Evolutionary conservation across 1,140 invertebrate species (phyloP).

Genomic region (Procambarus virginalis): DNA sequence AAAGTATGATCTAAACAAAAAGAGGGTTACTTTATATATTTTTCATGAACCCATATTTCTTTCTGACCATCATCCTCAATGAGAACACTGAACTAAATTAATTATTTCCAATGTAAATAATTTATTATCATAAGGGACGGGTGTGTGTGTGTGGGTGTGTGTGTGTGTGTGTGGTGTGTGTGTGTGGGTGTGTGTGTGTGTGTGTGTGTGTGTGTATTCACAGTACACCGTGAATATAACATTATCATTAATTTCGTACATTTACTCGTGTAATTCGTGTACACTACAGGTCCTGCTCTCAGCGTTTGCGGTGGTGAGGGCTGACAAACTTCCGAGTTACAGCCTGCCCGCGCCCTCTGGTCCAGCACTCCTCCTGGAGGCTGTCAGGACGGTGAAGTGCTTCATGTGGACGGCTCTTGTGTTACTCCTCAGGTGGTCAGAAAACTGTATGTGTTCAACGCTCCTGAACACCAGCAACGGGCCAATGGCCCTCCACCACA

Average conservation of each 20-base stretch:
- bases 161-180: background rate
- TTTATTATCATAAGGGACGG: background rate
- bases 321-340: background rate
- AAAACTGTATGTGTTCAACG: slow-evolving; percentile 1
- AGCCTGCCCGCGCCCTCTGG: background rate
- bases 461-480: background rate
- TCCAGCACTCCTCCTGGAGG: background rate
- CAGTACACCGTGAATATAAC: background rate
- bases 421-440: slow-evolving; percentile 16
- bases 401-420: slow-evolving; percentile 23
- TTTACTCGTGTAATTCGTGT: background rate
- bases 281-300: background rate
- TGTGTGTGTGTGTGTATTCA: background rate
- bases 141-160: slow-evolving; percentile 19
- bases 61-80: too few species aligned
- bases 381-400: slow-evolving; percentile 6
- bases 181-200: too few species aligned
- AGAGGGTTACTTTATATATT: too few species aligned
- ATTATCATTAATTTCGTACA: too few species aligned
- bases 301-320: background rate
- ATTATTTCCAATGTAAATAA: too few species aligned
- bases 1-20: too few species aligned
- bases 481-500: background rate
- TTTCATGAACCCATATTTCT: too few species aligned
- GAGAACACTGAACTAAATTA: too few species aligned